Evolutionary conservation across 2,797 vertebrate genomes (phyloP).

Genomic region (Iguana delicatissima): DNA sequence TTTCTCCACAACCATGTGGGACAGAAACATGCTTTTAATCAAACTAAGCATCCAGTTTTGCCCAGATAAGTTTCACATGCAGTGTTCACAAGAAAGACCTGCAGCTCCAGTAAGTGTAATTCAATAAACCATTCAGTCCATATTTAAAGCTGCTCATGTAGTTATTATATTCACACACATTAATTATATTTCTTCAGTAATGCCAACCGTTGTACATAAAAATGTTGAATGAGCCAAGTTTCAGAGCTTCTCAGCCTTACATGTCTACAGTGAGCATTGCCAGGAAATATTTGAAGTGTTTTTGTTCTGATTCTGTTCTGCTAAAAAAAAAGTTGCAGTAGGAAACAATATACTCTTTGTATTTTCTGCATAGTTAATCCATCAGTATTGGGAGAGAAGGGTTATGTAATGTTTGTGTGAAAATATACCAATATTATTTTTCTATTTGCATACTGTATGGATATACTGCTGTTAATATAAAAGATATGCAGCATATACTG

Average conservation of each 20-base stretch:
- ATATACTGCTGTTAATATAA: slow-evolving; percentile 52
- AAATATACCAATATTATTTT: slow-evolving; percentile 50
- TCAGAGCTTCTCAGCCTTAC: slow-evolving; percentile 15
- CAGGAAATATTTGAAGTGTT: background rate
- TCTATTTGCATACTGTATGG: slow-evolving; percentile 39
- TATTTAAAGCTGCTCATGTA: background rate
- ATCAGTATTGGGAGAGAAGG: slow-evolving; percentile 9
- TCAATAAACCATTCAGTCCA: background rate
- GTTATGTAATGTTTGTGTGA: slow-evolving; percentile 40
- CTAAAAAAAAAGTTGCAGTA: slow-evolving; percentile 15
- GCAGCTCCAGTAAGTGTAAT: background rate
- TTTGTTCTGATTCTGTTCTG: slow-evolving; percentile 16
- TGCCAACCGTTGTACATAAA: background rate
- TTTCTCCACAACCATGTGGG: background rate
- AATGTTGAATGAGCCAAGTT: background rate
- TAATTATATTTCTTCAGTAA: background rate
- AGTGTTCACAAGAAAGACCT: background rate
- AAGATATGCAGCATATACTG: slow-evolving; percentile 57
- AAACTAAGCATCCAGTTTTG: background rate
- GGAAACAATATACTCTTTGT: slow-evolving; percentile 22
- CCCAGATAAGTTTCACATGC: background rate
- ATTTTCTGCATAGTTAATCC: slow-evolving; percentile 6
- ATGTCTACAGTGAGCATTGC: slow-evolving; percentile 6
- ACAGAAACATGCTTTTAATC: background rate
- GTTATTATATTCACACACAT: background rate